Conservation (phyloP, 2,113 vertebrate genomes). For the Dromaius novaehollandiae region DNA sequence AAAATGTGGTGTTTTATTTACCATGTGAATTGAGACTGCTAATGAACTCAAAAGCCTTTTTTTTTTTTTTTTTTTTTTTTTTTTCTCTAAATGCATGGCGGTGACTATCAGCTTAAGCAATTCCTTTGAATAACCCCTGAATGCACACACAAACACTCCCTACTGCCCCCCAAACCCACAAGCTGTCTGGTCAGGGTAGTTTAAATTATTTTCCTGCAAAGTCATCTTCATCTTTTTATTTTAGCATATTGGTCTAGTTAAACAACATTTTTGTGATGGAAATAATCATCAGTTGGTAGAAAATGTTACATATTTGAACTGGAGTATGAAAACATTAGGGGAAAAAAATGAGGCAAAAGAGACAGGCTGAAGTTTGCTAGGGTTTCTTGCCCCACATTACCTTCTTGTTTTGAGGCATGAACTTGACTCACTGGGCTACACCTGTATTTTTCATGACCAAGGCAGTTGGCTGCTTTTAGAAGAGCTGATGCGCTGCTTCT, state of each 20-base stretch:
- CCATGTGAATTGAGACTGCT: not conserved
- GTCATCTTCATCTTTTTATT: not conserved
- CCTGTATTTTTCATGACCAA: not conserved
- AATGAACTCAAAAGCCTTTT: not conserved
- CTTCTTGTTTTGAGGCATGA: not conserved
- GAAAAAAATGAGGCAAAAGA: not conserved
- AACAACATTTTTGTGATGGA: not conserved
- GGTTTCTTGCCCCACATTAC: not conserved
- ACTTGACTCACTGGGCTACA: not conserved
- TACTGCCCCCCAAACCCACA: not conserved
- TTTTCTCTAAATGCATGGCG: not conserved
- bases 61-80: not conserved
- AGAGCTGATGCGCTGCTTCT: not conserved
- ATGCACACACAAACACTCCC: rapidly evolving
- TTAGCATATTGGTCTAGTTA: not conserved
- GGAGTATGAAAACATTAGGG: not conserved
- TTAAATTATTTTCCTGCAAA: not conserved
- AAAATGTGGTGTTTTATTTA: not conserved
- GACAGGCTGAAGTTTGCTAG: not conserved
- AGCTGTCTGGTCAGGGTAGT: not conserved
- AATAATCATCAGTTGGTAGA: not conserved
- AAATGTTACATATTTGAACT: not conserved
- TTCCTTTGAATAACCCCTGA: not conserved
- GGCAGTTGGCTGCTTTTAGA: not conserved
- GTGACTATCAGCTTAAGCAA: not conserved